Conservation (phyloP, 2,113 vertebrate genomes). For the Nipponia nippon region DNA sequence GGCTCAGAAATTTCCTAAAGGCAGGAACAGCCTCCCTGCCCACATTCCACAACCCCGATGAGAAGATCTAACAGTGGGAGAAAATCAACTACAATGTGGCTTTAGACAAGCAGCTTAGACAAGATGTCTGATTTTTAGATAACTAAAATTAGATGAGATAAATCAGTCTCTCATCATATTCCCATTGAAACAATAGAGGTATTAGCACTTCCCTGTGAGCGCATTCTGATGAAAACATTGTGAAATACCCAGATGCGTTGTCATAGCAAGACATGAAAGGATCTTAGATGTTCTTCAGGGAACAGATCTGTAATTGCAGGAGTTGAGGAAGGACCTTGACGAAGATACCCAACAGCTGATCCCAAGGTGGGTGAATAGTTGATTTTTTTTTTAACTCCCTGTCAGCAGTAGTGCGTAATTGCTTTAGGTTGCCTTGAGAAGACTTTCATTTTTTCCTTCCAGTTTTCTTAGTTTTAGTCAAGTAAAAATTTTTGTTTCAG, state of each 20-base stretch:
- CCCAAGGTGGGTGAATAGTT: background rate
- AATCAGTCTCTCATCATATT: background rate
- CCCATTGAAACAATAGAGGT: background rate
- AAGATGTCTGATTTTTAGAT: background rate
- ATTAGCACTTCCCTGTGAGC: background rate
- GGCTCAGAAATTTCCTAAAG: background rate
- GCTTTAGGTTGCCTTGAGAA: background rate
- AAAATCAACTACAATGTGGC: background rate
- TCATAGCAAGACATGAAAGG: background rate
- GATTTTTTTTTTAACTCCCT: background rate
- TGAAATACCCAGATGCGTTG: background rate
- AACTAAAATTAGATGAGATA: background rate
- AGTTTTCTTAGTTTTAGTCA: background rate
- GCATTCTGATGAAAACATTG: background rate
- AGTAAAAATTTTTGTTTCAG: background rate
- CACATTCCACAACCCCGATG: background rate
- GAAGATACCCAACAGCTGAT: background rate
- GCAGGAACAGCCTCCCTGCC: background rate
- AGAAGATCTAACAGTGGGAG: background rate
- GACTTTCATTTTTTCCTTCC: background rate
- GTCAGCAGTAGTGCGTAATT: background rate
- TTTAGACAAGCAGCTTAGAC: background rate
- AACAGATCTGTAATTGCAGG: background rate
- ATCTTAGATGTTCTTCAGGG: background rate
- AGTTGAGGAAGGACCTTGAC: background rate